Base-by-base conservation (phyloP, 2,797 vertebrate genomes). In the Rallus crepitans region DNA sequence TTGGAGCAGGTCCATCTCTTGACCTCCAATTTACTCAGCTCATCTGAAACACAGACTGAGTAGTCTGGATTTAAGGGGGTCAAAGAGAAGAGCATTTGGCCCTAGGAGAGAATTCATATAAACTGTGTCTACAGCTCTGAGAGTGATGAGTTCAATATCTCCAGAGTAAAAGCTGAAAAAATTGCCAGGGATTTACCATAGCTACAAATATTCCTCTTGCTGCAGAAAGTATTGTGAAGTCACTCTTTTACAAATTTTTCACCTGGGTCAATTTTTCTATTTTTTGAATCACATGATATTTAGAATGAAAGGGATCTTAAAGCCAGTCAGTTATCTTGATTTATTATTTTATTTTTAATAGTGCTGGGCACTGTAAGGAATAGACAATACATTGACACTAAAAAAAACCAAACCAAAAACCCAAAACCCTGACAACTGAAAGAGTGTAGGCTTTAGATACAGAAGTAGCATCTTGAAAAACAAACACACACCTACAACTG, bases 231-330 rank as follows among this genome's bases (percentile, higher is more conserved):
- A 89, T 37, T 82, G 24, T n/a, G 4, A 94, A 87, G 16, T 57
- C 60, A 42, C 10, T 50, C 9, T 81, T 81, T 53, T 27, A 72
- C 45, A 56, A 83, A 81, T 47, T 50, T 94, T 30, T 84, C 45
- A 94, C 31, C 60, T 89, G 33, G 30, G 45, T 77, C 45, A 82
- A 27, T 92, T 96, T 92, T 95, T 33, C 53, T 72, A n/a, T 87
- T 95, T 96, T 96, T 71, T 93, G 30, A 96, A 81, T 78, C 90
- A 65, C 18, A 16, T 35, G 56, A 78, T 45, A 30, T 71, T 69
- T 72, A 89, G 65, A 94, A 97, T 76, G 37, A 95, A 96, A 94
- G 59, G 8, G 77, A 73, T 63, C 75, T 95, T 94, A 55, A 92
- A 92, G 60, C 18, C 31, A 92, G 76, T 53, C 86, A 91, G 33